Evolutionary conservation across 2,113 vertebrate species (phyloP), one percentile per base, ranked within the genome.

Genomic region (Antigone vipio): DNA sequence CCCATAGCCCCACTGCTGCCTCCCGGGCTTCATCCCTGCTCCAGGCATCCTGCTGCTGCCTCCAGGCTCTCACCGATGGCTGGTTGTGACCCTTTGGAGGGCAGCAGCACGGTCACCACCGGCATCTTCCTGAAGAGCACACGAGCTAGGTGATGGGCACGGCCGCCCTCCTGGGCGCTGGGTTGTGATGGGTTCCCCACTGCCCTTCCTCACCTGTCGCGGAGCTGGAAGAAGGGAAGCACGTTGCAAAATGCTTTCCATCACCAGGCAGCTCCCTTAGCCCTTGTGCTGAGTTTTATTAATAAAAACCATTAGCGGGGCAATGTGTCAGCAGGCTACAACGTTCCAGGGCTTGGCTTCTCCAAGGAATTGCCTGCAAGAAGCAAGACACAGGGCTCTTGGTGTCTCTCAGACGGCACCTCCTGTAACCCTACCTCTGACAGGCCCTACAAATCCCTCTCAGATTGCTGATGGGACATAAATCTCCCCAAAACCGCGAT

Each of bases 361-460:
- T 76, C 44, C 9, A 2, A 59, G 45, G 68, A 71, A 47, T 22
- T 22, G 14, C 73, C 69, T 62, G 47, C 5, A 8, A 71, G 82
- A 75, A 56, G 35, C 53, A 75, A 92, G 95, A 87, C 24, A 15
- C 64, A 5, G 47, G 1, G 34, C 22, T 71, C 52, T 34, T 17
- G 0, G 9, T 52, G 49, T 89, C 85, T 89, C 68, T 72, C 47
- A 85, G 83, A 45, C 4, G 2, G 68, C 80, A 62, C 47, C 68
- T 88, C 68, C 91, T 82, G 60, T 64, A 95, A 86, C 80, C 63
- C 85, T 71, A 14, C 89, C 76, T 87, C 82, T 93, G 75, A 15
- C 6, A 8, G 64, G 9, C 34, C 14, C 45, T 10, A 15, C 95
- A 97, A 98, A 96, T 95, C 93, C 94, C 47, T 77, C 92, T 83